phyloP scores from a whole-genome alignment of 2,888 invertebrate genomes.

The Lithosia quadra region DNA sequence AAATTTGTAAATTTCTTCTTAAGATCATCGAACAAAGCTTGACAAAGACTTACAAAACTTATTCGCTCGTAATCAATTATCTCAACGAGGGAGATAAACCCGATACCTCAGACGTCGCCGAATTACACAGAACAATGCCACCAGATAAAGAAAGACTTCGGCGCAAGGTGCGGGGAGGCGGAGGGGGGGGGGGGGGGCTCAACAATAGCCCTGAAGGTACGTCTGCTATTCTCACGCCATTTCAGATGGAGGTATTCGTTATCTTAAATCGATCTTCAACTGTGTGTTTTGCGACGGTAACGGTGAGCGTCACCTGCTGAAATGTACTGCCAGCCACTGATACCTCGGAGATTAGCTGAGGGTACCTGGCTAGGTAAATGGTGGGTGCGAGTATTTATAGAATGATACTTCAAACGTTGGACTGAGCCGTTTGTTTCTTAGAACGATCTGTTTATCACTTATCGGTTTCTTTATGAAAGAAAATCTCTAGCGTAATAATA shows the following conservation, averaged over 20 bases:
- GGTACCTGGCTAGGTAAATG: neutral
- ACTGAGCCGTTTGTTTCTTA: neutral
- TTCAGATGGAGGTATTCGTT: neutral
- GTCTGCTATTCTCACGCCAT: neutral
- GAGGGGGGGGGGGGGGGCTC: neutral
- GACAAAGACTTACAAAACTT: neutral
- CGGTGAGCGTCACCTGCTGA: neutral
- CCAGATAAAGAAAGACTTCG: constrained; percentile 6
- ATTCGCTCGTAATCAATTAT: constrained; percentile 14
- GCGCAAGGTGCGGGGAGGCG: neutral
- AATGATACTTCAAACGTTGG: neutral
- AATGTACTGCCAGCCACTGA: neutral
- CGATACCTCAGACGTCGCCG: constrained; percentile 11
- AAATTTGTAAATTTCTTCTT: neutral
- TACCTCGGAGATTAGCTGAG: neutral
- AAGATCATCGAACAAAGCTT: neutral
- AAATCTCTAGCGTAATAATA: no score
- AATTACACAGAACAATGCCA: constrained; percentile 8
- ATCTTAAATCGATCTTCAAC: neutral
- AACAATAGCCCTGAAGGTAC: neutral
- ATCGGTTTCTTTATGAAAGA: no score
- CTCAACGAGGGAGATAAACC: constrained; percentile 6
- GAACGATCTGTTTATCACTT: neutral
- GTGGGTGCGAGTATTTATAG: neutral
- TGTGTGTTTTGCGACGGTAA: neutral